phyloP scores from a whole-genome alignment of 1,140 invertebrate species.

The Capitella teleta region DNA sequence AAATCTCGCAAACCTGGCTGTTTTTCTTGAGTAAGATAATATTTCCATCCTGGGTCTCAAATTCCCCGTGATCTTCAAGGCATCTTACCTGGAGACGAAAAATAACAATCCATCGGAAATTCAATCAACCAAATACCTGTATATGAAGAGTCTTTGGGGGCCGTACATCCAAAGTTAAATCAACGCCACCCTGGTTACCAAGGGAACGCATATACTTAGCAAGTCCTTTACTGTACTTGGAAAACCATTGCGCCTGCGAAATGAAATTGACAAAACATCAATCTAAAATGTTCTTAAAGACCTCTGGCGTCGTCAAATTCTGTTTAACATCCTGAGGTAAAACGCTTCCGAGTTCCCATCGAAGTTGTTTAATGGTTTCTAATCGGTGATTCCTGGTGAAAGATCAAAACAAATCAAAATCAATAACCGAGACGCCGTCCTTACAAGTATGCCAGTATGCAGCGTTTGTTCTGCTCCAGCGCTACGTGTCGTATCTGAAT shows the following conservation, averaged over 20 bases:
- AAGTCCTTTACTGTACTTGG: constrained; percentile 72
- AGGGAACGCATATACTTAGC: constrained; percentile 76
- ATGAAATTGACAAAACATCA: not conserved
- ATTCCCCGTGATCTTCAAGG: constrained; percentile 78
- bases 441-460: constrained; percentile 74
- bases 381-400: not conserved
- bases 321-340: constrained; percentile 71
- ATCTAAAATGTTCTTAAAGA: constrained; percentile 17
- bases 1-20: constrained; percentile 48
- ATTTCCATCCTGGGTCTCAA: constrained; percentile 86
- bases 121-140: constrained; percentile 49
- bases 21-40: constrained; percentile 80
- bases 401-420: not conserved
- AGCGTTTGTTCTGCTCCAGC: constrained; percentile 77
- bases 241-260: constrained; percentile 64
- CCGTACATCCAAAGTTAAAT: constrained; percentile 74
- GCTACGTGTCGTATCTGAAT: constrained; percentile 71
- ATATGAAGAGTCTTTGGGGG: constrained; percentile 87
- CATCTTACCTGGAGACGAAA: constrained; percentile 61
- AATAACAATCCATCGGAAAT: not conserved
- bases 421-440: constrained; percentile 16
- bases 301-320: constrained; percentile 68
- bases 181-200: constrained; percentile 66
- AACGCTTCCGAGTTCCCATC: constrained; percentile 88
- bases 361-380: constrained; percentile 55